phyloP scores from a whole-genome alignment of 2,113 vertebrate genomes.

The Electrona antarctica region DNA sequence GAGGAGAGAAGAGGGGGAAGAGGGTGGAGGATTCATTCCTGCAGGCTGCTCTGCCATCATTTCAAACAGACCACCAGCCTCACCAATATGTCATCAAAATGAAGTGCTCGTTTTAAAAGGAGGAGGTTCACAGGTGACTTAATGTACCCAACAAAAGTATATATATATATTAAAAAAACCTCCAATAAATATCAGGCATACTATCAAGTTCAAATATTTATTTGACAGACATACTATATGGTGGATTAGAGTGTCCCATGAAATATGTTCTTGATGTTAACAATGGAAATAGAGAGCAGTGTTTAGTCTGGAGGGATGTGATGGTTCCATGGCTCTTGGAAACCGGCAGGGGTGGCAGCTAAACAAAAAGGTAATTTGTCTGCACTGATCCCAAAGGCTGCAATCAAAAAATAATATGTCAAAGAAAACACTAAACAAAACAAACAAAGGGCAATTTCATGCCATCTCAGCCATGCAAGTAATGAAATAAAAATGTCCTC shows the following conservation, averaged over 20 bases:
- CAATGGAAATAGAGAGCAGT: slow-evolving; percentile 24
- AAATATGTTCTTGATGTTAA: slow-evolving; percentile 51
- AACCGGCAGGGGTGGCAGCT: too few relatives aligned
- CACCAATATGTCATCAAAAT: slow-evolving; percentile 25
- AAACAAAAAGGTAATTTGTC: too few relatives aligned
- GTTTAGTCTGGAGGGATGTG: slow-evolving; percentile 63
- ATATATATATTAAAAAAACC: slow-evolving; percentile 4
- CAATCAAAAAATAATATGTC: too few relatives aligned
- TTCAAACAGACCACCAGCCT: slow-evolving; percentile 35
- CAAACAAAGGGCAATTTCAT: too few relatives aligned
- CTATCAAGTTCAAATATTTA: slow-evolving; percentile 60
- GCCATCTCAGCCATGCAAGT: too few relatives aligned
- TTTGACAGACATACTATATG: slow-evolving; percentile 39
- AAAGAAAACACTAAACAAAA: too few relatives aligned
- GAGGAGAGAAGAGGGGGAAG: background rate
- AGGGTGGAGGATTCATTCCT: slow-evolving; percentile 13
- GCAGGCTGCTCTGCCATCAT: slow-evolving; percentile 33
- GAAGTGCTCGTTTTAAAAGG: slow-evolving; percentile 15
- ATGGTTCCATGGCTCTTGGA: too few relatives aligned
- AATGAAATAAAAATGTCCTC: too few relatives aligned
- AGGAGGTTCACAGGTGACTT: slow-evolving; percentile 4
- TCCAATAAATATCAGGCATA: slow-evolving; percentile 41
- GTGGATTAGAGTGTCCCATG: slow-evolving; percentile 19
- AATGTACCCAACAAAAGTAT: slow-evolving; percentile 13
- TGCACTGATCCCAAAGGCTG: too few relatives aligned